Evolutionary conservation across 2,113 vertebrate species (phyloP).

Genomic region (Delphinapterus leucas): DNA sequence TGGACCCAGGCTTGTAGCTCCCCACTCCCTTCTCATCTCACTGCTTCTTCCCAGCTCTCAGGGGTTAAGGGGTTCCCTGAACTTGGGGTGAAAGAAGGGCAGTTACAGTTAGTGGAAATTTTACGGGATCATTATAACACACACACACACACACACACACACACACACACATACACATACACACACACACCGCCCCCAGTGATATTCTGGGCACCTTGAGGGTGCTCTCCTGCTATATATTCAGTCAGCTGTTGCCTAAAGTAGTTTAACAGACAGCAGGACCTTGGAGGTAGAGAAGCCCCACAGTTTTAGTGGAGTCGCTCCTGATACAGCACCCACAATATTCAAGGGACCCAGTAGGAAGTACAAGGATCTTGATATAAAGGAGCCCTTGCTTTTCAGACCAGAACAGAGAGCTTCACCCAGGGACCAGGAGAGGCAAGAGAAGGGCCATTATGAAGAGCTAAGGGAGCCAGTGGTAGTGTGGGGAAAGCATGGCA

Average conservation of each 20-base stretch:
- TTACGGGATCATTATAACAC: neutral
- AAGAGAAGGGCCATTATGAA: neutral
- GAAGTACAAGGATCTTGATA: constrained; percentile 22
- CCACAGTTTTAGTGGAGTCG: neutral
- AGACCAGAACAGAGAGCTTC: neutral
- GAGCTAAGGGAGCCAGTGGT: neutral
- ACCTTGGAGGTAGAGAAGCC: neutral
- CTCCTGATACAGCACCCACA: neutral
- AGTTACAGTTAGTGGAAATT: constrained; percentile 46
- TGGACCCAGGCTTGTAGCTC: neutral
- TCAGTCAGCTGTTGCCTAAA: neutral
- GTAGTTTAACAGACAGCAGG: neutral
- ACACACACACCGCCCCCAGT: neutral
- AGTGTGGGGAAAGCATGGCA: neutral
- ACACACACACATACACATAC: neutral
- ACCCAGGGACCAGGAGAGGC: neutral
- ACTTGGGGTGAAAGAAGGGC: neutral
- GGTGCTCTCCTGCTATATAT: neutral
- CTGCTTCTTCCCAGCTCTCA: neutral
- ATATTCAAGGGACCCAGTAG: neutral
- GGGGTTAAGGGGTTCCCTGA: neutral
- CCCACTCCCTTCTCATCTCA: neutral
- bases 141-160: neutral
- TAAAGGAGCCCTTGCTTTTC: constrained; percentile 12
- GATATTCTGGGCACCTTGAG: neutral